Evolutionary conservation across 2,113 vertebrate genomes (phyloP), one percentile per base, ranked within the genome.

Genomic region (Dermatemys mawii): DNA sequence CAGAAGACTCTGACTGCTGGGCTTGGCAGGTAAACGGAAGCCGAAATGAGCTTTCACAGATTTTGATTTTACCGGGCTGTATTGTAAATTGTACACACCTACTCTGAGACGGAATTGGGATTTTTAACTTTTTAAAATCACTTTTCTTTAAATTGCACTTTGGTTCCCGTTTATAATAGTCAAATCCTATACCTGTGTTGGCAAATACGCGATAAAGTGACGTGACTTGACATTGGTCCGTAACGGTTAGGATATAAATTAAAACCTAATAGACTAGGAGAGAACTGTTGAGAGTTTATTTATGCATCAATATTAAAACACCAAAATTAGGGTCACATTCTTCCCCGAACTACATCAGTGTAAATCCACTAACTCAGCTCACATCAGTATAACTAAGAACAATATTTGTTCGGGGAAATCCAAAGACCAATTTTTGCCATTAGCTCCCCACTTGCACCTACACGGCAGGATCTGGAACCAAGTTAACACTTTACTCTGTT

Each of bases 371-470:
- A 44, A 27, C 26, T 44, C 67, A 32, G 4, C 67, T 19, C 19
- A 11, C 27, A 16, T 2, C 9, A 32, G 41, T 29, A 49, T 38
- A 70, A 70, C 24, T 49, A 0, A 16, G n/a, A 44, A 12, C 63
- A 88, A 83, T 7, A 14, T 4, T 83, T 41, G 1, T 4, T 57
- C 27, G 87, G 22, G 49, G 70, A 80, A 87, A 84, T 5, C 13
- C 38, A 63, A 8, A 24, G 0, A 13, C 41, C 1, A 1, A 81
- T 0, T 1, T 50, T 67, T n/a, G 8, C 67, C 16, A 3, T 49
- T 55, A 24, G 35, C 17, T 19, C 41, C 67, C 13, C 8, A 4
- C 24, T 19, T 70, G 14, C 27, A 0, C 32, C 27, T 12, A 63
- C 55, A 5, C 3, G 32, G 35, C 16, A 70, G n/a, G 63, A 21